A percentile compares a stretch with the other conserved stretches of the same genome.
Conservation (phyloP, 2,888 invertebrate species). For the Sphecodes monilicornis region DNA sequence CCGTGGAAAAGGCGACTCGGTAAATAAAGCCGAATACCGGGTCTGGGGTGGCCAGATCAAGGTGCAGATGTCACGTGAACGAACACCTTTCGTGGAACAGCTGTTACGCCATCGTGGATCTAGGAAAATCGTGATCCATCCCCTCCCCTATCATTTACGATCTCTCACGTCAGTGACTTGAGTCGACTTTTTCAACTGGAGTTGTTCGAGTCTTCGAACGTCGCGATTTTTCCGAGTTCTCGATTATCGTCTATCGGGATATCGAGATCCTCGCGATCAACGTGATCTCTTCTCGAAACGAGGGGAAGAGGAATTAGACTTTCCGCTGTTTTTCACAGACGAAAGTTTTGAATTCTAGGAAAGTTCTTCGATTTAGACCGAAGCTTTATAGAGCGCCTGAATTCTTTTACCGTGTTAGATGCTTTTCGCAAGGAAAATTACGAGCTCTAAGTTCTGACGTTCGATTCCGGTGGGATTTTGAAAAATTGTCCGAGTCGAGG, state of each 20-base stretch:
- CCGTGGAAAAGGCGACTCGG: conserved; percentile 55
- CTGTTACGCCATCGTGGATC: conserved; percentile 57
- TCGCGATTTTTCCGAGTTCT: background rate
- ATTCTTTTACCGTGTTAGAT: background rate
- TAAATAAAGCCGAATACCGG: conserved; percentile 55
- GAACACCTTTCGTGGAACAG: conserved; percentile 73
- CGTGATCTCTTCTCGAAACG: background rate
- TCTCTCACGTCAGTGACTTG: background rate
- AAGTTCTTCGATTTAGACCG: background rate
- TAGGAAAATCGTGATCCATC: conserved; percentile 40
- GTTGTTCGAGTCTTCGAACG: background rate
- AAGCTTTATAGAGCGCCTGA: background rate
- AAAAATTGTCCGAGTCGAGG: background rate
- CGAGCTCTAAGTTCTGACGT: background rate
- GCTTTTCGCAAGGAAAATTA: background rate
- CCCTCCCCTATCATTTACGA: background rate
- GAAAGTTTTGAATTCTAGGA: background rate
- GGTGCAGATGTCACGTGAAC: conserved; percentile 72
- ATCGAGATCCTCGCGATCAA: background rate
- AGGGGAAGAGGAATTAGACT: background rate
- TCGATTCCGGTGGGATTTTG: background rate
- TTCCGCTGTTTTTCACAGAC: background rate
- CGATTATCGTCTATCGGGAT: background rate
- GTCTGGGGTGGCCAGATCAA: conserved; percentile 38
- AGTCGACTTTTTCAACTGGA: background rate